phyloP scores from a whole-genome alignment of 2,888 invertebrate genomes.

The Germaria angustata region DNA sequence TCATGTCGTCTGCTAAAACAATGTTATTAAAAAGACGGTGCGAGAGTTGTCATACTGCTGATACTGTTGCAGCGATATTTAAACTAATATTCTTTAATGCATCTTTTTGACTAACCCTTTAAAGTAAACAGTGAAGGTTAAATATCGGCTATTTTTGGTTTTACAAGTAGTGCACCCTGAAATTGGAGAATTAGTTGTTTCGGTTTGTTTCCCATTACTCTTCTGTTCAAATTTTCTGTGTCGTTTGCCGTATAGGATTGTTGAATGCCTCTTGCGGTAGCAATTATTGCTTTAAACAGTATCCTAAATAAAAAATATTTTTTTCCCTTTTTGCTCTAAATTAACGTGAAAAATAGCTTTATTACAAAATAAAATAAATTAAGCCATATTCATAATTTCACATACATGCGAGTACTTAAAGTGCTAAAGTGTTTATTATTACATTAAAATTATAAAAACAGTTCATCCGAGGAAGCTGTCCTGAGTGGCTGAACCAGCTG shows the following conservation, averaged over 20 bases:
- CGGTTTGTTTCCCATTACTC: not conserved
- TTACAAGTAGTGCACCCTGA: not conserved
- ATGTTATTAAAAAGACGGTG: too few species aligned
- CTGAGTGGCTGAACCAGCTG: too few species aligned
- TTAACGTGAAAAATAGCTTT: conserved; percentile 12
- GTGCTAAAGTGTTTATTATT: too few species aligned
- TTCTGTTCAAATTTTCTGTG: not conserved
- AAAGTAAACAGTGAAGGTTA: not conserved
- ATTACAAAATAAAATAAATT: conserved; percentile 9
- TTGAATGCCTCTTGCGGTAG: conserved; percentile 45
- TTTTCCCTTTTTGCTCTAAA: not conserved
- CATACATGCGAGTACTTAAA: too few species aligned
- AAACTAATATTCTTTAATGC: not conserved
- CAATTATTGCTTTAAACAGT: conserved; percentile 57
- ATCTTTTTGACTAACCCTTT: not conserved
- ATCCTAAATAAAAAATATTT: conserved; percentile 7
- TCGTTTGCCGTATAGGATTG: not conserved
- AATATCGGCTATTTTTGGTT: not conserved
- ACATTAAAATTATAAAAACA: too few species aligned
- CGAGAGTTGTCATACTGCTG: too few species aligned
- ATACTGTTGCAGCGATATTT: too few species aligned
- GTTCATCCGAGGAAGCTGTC: not conserved
- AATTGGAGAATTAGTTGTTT: conserved; percentile 22
- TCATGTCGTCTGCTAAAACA: too few species aligned
- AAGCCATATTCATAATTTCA: not conserved